phyloP scores from a whole-genome alignment of 2,888 invertebrate genomes.

The Rhabditophanes sp. region DNA sequence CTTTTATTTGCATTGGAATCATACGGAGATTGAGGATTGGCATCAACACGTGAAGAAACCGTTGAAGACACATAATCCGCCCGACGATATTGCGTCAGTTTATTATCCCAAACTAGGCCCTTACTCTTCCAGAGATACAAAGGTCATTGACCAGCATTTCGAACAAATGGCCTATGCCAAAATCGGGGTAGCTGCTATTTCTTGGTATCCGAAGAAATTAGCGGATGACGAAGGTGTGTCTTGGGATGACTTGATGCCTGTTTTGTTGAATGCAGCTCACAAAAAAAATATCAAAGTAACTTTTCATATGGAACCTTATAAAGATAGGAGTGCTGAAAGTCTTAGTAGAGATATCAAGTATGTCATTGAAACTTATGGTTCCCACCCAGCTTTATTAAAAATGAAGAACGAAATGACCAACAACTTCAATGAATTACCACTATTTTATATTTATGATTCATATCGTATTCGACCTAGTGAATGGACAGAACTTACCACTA shows the following conservation, averaged over 20 bases:
- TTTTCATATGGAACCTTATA: constrained; percentile 50
- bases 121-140: constrained; percentile 46
- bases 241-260: constrained; percentile 17
- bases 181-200: constrained; percentile 52
- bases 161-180: constrained; percentile 52
- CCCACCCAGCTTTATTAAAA: constrained; percentile 52
- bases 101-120: constrained; percentile 51
- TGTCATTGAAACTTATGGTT: constrained; percentile 39
- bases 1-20: constrained; percentile 46
- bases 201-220: constrained; percentile 49
- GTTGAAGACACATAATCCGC: constrained; percentile 44
- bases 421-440: constrained; percentile 45
- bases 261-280: constrained; percentile 43
- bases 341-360: constrained; percentile 44
- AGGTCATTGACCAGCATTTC: constrained; percentile 51
- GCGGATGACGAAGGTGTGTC: constrained; percentile 13
- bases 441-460: constrained; percentile 56
- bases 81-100: constrained; percentile 51
- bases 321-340: constrained; percentile 36
- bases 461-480: constrained; percentile 50
- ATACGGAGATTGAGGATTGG: constrained; percentile 44
- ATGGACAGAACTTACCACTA: constrained; percentile 46
- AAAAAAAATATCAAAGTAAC: constrained; percentile 44
- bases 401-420: constrained; percentile 19
- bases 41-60: constrained; percentile 48